A percentile compares a stretch with the other conserved stretches of the same genome.
Conservation (phyloP, 23 tunicate genomes). For the Halocynthia aurantium region DNA sequence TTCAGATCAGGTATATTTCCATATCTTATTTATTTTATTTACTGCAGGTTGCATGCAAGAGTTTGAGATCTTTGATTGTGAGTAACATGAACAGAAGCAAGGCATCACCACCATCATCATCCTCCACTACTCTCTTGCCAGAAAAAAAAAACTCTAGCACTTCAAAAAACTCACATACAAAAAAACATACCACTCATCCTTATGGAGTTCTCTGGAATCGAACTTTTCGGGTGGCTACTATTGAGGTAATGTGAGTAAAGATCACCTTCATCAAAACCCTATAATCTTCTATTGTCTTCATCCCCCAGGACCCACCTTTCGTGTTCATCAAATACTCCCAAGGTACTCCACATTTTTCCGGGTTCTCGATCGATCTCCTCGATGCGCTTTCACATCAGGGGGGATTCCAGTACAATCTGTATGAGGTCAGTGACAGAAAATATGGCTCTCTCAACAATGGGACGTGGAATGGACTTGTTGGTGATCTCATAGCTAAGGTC, state of each 20-base stretch:
- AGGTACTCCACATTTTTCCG: conserved; percentile 28
- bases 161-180: no score
- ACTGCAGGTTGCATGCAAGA: no score
- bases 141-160: no score
- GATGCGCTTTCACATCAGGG: conserved; percentile 37
- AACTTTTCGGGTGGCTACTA: conserved; percentile 42
- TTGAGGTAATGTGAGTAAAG: conserved; percentile 22
- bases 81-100: no score
- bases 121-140: no score
- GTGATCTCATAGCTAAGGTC: conserved; percentile 66
- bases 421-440: conserved; percentile 50
- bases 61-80: no score
- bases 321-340: conserved; percentile 37
- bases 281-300: background rate
- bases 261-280: background rate
- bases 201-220: background rate
- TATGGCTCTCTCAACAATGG: conserved; percentile 54
- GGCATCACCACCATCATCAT: no score
- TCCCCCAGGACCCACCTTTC: conserved; percentile 56
- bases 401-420: conserved; percentile 45
- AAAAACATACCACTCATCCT: background rate
- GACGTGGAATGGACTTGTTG: conserved; percentile 78
- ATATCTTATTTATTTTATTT: no score
- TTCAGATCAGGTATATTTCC: no score
- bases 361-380: conserved; percentile 63